A percentile compares a stretch with the other conserved stretches of the same genome.
These are phyloP conservation scores for Poecilobothrus nobilitatus DNA, from an alignment of 2,888 invertebrate species.

Conservation along the genomic window DNA sequence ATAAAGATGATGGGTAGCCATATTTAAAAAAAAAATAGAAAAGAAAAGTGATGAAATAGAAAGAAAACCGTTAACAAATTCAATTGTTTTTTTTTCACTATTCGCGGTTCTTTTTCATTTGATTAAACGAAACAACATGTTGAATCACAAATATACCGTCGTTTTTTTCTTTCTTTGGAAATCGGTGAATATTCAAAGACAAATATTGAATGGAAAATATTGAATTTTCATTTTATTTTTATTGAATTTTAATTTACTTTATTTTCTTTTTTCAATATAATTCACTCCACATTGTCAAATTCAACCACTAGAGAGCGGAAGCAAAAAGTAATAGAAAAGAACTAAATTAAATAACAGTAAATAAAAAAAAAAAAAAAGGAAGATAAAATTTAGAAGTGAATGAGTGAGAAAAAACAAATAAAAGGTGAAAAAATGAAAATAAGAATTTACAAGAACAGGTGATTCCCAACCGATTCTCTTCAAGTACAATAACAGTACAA, in stretches of 20 bases:
- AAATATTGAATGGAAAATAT: conserved; percentile 2
- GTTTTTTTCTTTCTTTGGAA: not conserved
- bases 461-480: too few relatives aligned
- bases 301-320: too few relatives aligned
- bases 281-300: too few relatives aligned
- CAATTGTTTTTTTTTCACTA: not conserved
- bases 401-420: too few relatives aligned
- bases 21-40: not conserved
- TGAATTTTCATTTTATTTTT: not conserved
- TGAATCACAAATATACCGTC: not conserved
- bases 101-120: not conserved
- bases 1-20: not conserved
- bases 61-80: too few relatives aligned
- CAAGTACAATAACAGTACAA: too few relatives aligned
- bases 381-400: too few relatives aligned
- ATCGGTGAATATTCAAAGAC: not conserved
- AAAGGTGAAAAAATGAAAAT: too few relatives aligned
- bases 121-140: not conserved
- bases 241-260: not conserved
- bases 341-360: too few relatives aligned
- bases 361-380: too few relatives aligned
- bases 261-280: not conserved
- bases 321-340: too few relatives aligned
- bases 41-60: not conserved
- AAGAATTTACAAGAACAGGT: too few relatives aligned